Percentiles rank a stretch among this genome's conserved stretches.
phyloP scores from a whole-genome alignment of 2,888 invertebrate genomes.

The Pedicia rivosa region DNA sequence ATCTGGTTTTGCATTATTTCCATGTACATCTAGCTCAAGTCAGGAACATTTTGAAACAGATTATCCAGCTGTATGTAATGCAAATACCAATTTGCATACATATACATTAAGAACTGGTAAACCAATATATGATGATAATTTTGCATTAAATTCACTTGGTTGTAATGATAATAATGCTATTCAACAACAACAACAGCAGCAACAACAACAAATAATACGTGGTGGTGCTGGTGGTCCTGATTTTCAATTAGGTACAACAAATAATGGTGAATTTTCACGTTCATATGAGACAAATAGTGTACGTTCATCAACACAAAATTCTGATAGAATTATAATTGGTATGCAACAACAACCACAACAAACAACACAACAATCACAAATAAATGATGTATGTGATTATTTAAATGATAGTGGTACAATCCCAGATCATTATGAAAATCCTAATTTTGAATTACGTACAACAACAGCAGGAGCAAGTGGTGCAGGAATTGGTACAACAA shows the following conservation, averaged over 20 bases:
- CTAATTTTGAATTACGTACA: constrained; percentile 25
- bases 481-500: constrained; percentile 3
- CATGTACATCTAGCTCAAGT: constrained; percentile 69
- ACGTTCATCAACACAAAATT: constrained; percentile 9
- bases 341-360: constrained; percentile 12
- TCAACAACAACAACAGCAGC: constrained; percentile 13
- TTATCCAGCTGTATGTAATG: constrained; percentile 73
- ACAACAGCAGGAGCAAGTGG: constrained; percentile 13
- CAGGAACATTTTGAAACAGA: constrained; percentile 70
- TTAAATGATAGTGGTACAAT: constrained; percentile 15
- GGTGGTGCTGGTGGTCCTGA: constrained; percentile 12
- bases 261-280: background rate
- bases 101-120: constrained; percentile 65
- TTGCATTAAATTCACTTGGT: constrained; percentile 35
- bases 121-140: constrained; percentile 55
- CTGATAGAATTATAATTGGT: background rate
- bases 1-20: constrained; percentile 63
- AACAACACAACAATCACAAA: constrained; percentile 14
- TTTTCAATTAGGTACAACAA: too few species aligned
- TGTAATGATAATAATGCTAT: constrained; percentile 19
- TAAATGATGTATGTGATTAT: constrained; percentile 19
- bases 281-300: constrained; percentile 2
- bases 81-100: constrained; percentile 71
- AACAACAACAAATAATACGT: constrained; percentile 7
- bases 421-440: constrained; percentile 31